phyloP scores from a whole-genome alignment of 2,113 vertebrate species.

The Corvus cornix region DNA sequence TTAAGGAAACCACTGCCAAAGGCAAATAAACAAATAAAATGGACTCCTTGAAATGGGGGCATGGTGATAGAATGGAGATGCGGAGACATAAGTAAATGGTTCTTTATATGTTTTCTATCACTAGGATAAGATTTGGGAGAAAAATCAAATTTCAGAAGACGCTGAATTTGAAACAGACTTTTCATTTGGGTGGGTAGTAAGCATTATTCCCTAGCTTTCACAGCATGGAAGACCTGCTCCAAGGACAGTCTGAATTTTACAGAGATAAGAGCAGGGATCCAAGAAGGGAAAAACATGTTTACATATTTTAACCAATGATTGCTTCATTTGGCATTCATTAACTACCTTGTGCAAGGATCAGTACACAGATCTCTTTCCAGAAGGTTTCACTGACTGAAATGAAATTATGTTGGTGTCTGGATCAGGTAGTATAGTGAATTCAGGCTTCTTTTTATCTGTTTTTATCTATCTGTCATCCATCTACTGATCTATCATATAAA shows the following conservation, averaged over 20 bases:
- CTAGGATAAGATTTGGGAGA: not conserved
- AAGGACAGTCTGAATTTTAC: not conserved
- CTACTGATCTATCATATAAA: not conserved
- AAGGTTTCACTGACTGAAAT: not conserved
- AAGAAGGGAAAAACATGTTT: not conserved
- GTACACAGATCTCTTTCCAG: not conserved
- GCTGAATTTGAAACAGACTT: not conserved
- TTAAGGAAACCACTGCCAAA: not conserved
- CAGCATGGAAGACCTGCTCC: not conserved
- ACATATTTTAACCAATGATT: not conserved
- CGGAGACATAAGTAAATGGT: not conserved
- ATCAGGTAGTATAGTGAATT: not conserved
- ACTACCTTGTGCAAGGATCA: not conserved
- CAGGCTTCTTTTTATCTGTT: not conserved
- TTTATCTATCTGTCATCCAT: not conserved
- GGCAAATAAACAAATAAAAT: not conserved
- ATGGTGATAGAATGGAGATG: not conserved
- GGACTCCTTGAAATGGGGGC: rapidly evolving
- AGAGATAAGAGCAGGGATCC: not conserved
- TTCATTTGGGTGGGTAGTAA: not conserved
- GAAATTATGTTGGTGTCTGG: not conserved
- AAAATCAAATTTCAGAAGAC: not conserved
- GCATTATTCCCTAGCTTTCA: not conserved
- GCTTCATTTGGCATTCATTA: not conserved
- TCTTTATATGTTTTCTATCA: not conserved